A percentile compares a stretch with the other conserved stretches of the same genome.
Conservation (phyloP, 2,113 vertebrate species). For the Panurus biarmicus region DNA sequence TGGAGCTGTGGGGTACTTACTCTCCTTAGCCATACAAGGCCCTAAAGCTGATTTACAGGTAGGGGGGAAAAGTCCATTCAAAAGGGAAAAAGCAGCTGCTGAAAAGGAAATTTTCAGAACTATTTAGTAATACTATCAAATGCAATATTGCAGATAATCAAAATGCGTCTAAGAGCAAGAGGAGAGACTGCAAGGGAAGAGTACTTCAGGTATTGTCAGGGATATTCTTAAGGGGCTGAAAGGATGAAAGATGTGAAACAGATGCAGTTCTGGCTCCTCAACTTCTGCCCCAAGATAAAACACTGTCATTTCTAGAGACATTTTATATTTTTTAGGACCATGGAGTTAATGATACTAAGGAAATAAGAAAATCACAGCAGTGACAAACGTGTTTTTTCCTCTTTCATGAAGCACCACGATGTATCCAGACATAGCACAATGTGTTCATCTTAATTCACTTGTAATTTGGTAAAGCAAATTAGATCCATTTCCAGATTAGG, state of each 20-base stretch:
- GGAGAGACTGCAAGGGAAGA: not conserved
- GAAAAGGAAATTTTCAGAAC: not conserved
- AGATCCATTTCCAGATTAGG: slow-evolving; percentile 33
- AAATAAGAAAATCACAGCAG: not conserved
- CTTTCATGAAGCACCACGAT: not conserved
- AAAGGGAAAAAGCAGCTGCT: not conserved
- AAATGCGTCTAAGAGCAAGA: not conserved
- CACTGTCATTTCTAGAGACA: not conserved
- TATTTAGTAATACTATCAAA: slow-evolving; percentile 15
- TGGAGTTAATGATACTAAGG: not conserved
- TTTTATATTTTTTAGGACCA: not conserved
- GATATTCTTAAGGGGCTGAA: not conserved
- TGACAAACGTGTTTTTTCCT: not conserved
- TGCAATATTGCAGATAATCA: slow-evolving; percentile 27
- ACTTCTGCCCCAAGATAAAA: not conserved
- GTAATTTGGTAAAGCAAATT: slow-evolving; percentile 40
- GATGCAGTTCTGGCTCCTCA: not conserved
- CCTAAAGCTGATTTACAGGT: slow-evolving; percentile 36
- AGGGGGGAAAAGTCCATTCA: not conserved
- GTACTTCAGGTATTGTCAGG: not conserved
- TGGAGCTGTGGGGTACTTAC: slow-evolving; percentile 5
- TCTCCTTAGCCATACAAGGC: not conserved
- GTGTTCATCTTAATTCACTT: not conserved
- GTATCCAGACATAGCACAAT: not conserved
- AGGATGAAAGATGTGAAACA: not conserved